Conservation (phyloP, 2,797 vertebrate genomes). For the Sebastes matsubarae region DNA sequence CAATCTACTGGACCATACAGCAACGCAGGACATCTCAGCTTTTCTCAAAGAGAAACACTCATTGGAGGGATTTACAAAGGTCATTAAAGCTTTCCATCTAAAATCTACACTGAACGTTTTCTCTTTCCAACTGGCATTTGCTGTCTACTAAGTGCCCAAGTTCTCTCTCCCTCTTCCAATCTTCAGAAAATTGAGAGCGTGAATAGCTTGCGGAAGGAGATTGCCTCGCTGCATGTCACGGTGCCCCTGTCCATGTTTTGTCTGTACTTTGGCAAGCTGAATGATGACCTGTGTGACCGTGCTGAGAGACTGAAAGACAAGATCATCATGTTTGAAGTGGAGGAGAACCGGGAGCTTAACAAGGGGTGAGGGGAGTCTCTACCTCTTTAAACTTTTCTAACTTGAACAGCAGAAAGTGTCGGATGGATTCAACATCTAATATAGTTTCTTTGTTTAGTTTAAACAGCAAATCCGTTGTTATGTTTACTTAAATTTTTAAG, state of each 20-base stretch:
- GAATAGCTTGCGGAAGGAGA: conserved; percentile 80
- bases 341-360: conserved; percentile 87
- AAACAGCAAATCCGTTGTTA: neutral
- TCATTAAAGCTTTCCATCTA: conserved; percentile 51
- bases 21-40: conserved; percentile 76
- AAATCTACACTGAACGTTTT: neutral
- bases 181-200: conserved; percentile 86
- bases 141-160: neutral
- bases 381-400: neutral
- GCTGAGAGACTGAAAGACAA: conserved; percentile 82
- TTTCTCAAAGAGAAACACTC: conserved; percentile 88
- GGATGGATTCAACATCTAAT: neutral
- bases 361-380: conserved; percentile 73
- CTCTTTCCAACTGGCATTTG: neutral
- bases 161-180: neutral
- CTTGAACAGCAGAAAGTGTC: neutral
- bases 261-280: conserved; percentile 83
- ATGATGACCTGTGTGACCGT: conserved; percentile 85
- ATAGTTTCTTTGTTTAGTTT: neutral
- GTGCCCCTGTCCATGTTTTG: conserved; percentile 91
- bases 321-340: conserved; percentile 83
- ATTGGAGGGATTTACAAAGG: conserved; percentile 83
- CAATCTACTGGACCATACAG: conserved; percentile 84
- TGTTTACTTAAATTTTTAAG: neutral
- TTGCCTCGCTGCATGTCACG: conserved; percentile 84